These are phyloP conservation scores for Rhincodon typus DNA, from an alignment of 2,797 vertebrate species.

Conservation along the genomic window DNA sequence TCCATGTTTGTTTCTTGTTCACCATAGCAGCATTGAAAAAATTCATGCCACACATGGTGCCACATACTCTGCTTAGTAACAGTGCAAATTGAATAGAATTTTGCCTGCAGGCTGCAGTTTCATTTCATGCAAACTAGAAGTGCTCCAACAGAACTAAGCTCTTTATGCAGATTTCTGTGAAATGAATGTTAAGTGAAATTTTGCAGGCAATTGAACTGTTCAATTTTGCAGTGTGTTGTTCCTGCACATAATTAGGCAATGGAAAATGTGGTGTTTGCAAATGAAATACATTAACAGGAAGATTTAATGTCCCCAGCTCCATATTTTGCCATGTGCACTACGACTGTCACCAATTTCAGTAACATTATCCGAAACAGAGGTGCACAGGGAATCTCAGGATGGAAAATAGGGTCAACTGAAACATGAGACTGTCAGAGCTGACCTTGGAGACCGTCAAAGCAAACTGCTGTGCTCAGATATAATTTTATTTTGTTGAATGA, in stretches of 20 bases:
- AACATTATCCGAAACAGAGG: neutral
- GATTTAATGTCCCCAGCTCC: neutral
- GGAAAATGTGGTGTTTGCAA: conserved; percentile 15
- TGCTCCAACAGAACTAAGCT: conserved; percentile 26
- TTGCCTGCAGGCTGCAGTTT: conserved; percentile 7
- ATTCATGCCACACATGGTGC: neutral
- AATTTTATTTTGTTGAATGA: neutral
- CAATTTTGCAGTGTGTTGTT: conserved; percentile 1
- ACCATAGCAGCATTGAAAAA: neutral
- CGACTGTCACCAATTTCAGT: neutral
- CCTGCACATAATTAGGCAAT: neutral
- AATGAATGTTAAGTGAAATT: conserved; percentile 23
- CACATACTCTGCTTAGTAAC: neutral
- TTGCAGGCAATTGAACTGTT: neutral
- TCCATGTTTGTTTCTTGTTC: neutral
- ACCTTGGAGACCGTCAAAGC: neutral
- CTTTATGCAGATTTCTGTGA: neutral
- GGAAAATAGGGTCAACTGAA: neutral
- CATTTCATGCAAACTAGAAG: neutral
- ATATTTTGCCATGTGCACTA: neutral
- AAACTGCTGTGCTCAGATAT: neutral
- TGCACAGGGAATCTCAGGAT: neutral
- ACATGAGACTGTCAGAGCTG: neutral
- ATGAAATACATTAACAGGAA: neutral
- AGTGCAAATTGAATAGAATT: neutral